Base-by-base conservation (phyloP, 2,888 invertebrate species). In the Scelioninae gen. 1 region DNA sequence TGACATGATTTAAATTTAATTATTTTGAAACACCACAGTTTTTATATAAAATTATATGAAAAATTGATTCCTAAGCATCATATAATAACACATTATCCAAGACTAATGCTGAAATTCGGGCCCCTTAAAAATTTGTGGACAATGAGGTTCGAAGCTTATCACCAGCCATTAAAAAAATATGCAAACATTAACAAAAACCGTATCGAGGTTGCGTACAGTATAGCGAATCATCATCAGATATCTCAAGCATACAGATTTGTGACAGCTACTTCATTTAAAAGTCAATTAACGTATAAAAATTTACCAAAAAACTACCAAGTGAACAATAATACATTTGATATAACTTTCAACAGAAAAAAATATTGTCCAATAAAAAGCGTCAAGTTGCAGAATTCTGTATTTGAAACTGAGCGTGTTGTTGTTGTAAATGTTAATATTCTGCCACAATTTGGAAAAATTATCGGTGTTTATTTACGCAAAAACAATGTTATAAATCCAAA, bases 51-150 rank as follows among this genome's bases (percentile, higher is more conserved):
- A 38, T 71, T 75, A 47, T 45, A 29, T 29, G 10, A 34, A 29
- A 69, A 45, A 15, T 43, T 81, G 23, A 58, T 32, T n/a, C 81
- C 81, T 0, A 75, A 75, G 32, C 63, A 75, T 15, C 75, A 80
- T 38, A 13, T 75, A 0, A 49, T 80, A n/a, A 0, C 40, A 13
- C 74, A 80, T 16, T 74, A 74, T 29, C 63, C 68, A 8, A 31
- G 63, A 40, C 32, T 68, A 10, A 80, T 75, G 62, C 7, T 49
- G 0, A 55, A 68, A 63, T 68, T 56, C 47, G 74, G 79, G 1
- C 72, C 79, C 34, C 5, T 79, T 5, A 16, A 38, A 56, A 51
- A 72, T n/a, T 16, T 45, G 13, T 66, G 58, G 43, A 43, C 60
- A n/a, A 72, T 72, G 38, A 40, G 72, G 16, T 60, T 60, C 13